Evolutionary conservation across 2,113 vertebrate species (phyloP), one percentile per base, ranked within the genome.

Genomic region (Syngnathoides biaculeatus): DNA sequence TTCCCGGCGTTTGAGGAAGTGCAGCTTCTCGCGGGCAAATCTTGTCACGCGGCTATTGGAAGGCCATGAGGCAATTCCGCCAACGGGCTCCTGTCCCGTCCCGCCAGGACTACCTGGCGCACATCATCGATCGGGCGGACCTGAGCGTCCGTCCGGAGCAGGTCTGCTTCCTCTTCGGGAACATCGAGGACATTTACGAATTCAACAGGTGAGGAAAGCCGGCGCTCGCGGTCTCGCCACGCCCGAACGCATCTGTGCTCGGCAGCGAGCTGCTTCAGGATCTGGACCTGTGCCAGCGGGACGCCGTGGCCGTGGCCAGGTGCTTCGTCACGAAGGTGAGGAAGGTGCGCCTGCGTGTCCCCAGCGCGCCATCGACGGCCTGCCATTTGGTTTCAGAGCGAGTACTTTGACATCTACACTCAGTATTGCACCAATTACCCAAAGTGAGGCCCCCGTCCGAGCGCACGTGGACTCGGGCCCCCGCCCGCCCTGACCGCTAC

Each of bases 351-450:
- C 0, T 2, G 52, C 11, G 22, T 4, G n/a, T 35, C 30, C 30
- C 30, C 1, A 3, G 30, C 30, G 17, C 17, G 45, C 45, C 42
- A n/a, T n/a, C n/a, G n/a, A n/a, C n/a, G n/a, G n/a, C 42, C 7
- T 12, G 30, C 6, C 6, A 1, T 27, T 27, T 27, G 24, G 1
- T 84, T 66, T 1, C 92, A 98, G 96, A 94, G 94, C 47, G 92
- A 95, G 57, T 93, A 96, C 74, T 98, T 98, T 61, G 92, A 96
- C 61, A 96, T 98, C 90, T 98, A 98, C 81, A 96, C 95, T 0
- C 95, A 97, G 70, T 98, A 97, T 88, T 98, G 96, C 90, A 98
- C 94, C 86, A 98, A 98, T 90, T 98, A 97, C 86, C 96, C 96
- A 59, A 96, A 95, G 96, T 98, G 84, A 92, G 95, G 86, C 26